A percentile compares a stretch with the other conserved stretches of the same genome.
Evolutionary conservation across 2,797 vertebrate genomes (phyloP).

Genomic region (Coluber constrictor): DNA sequence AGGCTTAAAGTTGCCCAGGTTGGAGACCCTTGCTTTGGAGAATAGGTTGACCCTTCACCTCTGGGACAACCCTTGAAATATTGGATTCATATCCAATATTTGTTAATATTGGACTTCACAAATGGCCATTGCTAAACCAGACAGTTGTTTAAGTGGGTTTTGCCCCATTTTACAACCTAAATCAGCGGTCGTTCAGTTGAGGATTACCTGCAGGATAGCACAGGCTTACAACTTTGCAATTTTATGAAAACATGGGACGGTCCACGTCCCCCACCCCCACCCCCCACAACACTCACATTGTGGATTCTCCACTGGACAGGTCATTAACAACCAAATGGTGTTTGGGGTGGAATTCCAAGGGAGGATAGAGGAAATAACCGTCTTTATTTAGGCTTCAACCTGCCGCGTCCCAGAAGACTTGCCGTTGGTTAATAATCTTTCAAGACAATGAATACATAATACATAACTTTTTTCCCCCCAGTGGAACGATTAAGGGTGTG

Average conservation of each 20-base stretch:
- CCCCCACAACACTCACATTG: fast-evolving
- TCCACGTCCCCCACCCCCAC: fast-evolving
- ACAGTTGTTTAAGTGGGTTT: neutral
- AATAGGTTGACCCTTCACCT: neutral
- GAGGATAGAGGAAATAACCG: neutral
- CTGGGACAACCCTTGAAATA: neutral
- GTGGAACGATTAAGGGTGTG: constrained; percentile 3
- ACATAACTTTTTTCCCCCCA: neutral
- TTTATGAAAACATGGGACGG: neutral
- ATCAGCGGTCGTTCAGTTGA: neutral
- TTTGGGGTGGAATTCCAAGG: neutral
- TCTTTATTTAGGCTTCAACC: neutral
- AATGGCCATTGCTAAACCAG: neutral
- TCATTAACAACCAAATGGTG: neutral
- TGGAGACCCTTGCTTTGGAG: too few relatives aligned
- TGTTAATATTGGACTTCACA: neutral
- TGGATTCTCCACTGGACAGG: neutral
- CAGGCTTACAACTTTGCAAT: neutral
- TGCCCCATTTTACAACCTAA: neutral
- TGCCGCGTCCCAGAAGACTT: neutral
- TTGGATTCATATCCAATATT: neutral
- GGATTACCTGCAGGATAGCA: neutral
- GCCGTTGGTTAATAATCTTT: constrained; percentile 17
- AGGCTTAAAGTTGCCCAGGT: too few relatives aligned
- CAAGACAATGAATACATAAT: constrained; percentile 21